phyloP scores from a whole-genome alignment of 2,888 invertebrate species.

The Sphinx pinastri region DNA sequence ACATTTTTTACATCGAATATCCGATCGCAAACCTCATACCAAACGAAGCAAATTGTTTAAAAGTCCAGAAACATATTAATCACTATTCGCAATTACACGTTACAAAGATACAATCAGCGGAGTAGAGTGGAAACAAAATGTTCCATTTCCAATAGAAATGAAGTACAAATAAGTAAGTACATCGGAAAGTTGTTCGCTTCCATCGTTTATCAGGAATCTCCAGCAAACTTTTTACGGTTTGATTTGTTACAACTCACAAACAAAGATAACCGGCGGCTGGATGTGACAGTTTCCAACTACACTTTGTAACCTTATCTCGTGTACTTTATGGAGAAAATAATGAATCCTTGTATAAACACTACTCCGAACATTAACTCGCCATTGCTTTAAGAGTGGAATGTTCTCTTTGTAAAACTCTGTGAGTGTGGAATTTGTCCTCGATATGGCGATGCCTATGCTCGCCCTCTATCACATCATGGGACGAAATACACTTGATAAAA shows the following conservation, averaged over 20 bases:
- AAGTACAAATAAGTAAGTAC: conserved; percentile 77
- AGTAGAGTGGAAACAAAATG: conserved; percentile 25
- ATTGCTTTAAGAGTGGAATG: too few species aligned
- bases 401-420: too few species aligned
- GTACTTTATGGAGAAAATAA: conserved; percentile 3
- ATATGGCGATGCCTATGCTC: too few species aligned
- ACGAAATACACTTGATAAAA: too few species aligned
- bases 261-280: conserved; percentile 45
- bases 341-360: not conserved
- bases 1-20: too few species aligned
- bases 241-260: conserved; percentile 69
- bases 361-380: too few species aligned
- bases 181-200: conserved; percentile 66
- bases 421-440: too few species aligned
- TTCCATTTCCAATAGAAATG: conserved; percentile 56
- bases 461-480: too few species aligned
- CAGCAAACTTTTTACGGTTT: conserved; percentile 76
- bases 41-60: not conserved
- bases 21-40: too few species aligned
- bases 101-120: conserved; percentile 15
- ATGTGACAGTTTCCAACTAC: conserved; percentile 37
- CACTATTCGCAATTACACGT: conserved; percentile 16
- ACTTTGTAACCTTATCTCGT: conserved; percentile 8
- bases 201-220: conserved; percentile 77
- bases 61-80: conserved; percentile 11